A percentile compares a stretch with the other conserved stretches of the same genome.
These are phyloP conservation scores for Crotalus helleri DNA, from an alignment of 2,113 vertebrate genomes.

Conservation along the genomic window DNA sequence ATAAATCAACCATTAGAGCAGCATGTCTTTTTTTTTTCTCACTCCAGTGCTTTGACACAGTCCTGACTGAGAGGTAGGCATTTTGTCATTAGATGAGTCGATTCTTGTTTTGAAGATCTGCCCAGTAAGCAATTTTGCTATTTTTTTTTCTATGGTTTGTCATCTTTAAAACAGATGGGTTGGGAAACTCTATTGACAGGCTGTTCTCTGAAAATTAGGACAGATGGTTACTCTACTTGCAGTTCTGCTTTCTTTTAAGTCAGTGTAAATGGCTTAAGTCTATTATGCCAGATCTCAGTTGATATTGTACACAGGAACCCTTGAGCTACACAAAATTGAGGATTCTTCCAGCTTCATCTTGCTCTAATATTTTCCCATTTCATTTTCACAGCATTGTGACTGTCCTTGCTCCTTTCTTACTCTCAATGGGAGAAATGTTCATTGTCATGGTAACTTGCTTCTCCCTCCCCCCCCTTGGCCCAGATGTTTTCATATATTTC, in stretches of 20 bases:
- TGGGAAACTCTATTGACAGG: not conserved
- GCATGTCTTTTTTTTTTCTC: rapidly evolving
- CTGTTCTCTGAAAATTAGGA: not conserved
- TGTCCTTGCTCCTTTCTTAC: slow-evolving; percentile 25
- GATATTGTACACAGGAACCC: not conserved
- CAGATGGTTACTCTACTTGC: not conserved
- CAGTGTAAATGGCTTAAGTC: not conserved
- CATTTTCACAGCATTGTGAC: slow-evolving; percentile 60
- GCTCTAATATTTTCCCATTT: slow-evolving; percentile 3
- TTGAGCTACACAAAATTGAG: not conserved
- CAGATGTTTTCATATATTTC: slow-evolving; percentile 53
- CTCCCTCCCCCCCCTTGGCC: slow-evolving; percentile 48
- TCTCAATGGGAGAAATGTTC: slow-evolving; percentile 59
- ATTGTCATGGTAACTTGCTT: slow-evolving; percentile 58
- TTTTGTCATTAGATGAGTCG: not conserved
- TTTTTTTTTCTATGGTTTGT: not conserved
- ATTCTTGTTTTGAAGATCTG: not conserved
- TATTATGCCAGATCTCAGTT: not conserved
- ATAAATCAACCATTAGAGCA: not conserved
- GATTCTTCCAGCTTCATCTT: not conserved
- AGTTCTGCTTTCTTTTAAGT: not conserved
- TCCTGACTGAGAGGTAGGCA: not conserved
- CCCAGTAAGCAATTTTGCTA: not conserved
- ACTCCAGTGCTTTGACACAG: not conserved
- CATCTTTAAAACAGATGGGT: not conserved